Evolutionary conservation across 2,113 vertebrate genomes (phyloP).

Genomic region (Bungarus multicinctus): DNA sequence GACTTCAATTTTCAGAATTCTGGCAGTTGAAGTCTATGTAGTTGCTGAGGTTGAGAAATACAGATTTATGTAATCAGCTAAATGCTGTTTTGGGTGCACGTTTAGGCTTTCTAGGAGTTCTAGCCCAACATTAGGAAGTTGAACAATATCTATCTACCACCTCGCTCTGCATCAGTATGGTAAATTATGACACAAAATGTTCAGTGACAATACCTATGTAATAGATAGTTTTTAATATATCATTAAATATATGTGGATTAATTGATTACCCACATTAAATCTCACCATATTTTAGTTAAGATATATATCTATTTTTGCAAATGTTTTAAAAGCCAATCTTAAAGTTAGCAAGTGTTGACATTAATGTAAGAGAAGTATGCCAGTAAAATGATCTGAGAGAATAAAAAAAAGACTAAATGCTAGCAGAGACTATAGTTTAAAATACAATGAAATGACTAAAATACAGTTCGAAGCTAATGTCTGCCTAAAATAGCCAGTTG

Average conservation of each 20-base stretch:
- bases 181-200: neutral
- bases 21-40: neutral
- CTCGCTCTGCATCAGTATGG: neutral
- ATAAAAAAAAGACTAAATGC: neutral
- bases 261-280: neutral
- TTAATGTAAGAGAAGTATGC: neutral
- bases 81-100: neutral
- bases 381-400: neutral
- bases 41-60: neutral
- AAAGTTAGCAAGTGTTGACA: neutral
- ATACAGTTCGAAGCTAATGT: neutral
- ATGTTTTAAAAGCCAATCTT: neutral
- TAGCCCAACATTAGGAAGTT: neutral
- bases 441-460: neutral
- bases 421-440: neutral
- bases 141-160: neutral
- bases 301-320: neutral
- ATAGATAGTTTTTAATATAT: neutral
- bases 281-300: neutral
- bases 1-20: neutral
- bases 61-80: neutral
- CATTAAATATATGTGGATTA: neutral
- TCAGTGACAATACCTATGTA: neutral
- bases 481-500: neutral
- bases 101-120: neutral